Base-by-base conservation (phyloP, 64 coral and sea anemone species). In the Montipora cactus region DNA sequence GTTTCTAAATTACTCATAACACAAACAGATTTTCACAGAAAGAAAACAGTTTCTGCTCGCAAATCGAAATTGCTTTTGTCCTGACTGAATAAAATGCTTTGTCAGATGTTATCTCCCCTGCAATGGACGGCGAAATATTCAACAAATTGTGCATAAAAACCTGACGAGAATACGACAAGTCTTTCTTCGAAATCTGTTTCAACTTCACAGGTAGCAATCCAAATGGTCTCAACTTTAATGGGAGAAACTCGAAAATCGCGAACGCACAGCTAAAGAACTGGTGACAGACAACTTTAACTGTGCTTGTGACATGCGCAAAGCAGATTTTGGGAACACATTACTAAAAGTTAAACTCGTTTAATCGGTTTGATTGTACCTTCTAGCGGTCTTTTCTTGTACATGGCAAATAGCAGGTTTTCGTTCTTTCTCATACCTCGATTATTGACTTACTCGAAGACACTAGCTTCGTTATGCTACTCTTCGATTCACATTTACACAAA, bases 31-130 rank as follows among this genome's bases (percentile, higher is more conserved):
- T 8, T 6, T 8, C 64, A 20, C 61, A 71, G 16, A 70, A 85
- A 49, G 8, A 85, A 68, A 85, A 85, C 62, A 70, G 19, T 50
- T 85, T 18, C 15, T 59, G 52, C 23, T 45, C 14, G 0, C 14
- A 11, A 49, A 9, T 37, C 2, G 4, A 4, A 84, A 47, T 49
- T 69, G 66, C 49, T 78, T 12, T 19, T 0, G 44, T 85, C 3
- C 44, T 46, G 3, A 49, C 18, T 48, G 18, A 10, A 71, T n/a
- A 1, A 5, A 62, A 85, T 50, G 45, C 46, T 62, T 21, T 72
- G 66, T 85, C 64, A 68, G 82, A 85, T 85, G 7, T 85, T 70
- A 85, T 85, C 82, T n/a, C 25, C 5, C 12, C 22, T 15, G 28
- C 23, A 18, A 37, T 71, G 6, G 22, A 76, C 37, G 8, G 6